Evolutionary conservation across 2,797 vertebrate genomes (phyloP).

Genomic region (Mionectes olivaceus): DNA sequence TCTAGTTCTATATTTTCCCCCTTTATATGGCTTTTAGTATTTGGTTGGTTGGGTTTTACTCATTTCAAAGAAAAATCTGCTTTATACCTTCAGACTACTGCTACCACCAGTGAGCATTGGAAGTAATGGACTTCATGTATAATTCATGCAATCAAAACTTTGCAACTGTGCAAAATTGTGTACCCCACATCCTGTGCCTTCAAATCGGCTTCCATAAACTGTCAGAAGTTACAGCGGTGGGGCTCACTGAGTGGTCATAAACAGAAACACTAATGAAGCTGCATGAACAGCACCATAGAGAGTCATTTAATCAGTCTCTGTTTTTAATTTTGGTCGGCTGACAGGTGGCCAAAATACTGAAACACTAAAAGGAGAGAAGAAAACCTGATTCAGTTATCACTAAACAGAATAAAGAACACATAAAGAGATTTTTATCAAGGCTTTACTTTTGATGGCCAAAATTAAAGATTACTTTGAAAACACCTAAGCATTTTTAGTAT

Average conservation of each 20-base stretch:
- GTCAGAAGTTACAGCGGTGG: conserved; percentile 66
- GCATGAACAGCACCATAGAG: conserved; percentile 70
- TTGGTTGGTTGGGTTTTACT: neutral
- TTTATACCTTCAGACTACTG: conserved; percentile 46
- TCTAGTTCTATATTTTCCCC: neutral
- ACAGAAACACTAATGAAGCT: conserved; percentile 75
- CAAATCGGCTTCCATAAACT: conserved; percentile 67
- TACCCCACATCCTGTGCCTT: conserved; percentile 67
- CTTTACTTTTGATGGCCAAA: conserved; percentile 32
- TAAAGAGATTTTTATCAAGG: conserved; percentile 57
- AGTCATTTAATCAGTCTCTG: conserved; percentile 71
- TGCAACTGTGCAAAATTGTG: conserved; percentile 72
- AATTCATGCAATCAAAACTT: conserved; percentile 83
- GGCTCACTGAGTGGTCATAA: conserved; percentile 67
- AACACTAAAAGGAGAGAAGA: conserved; percentile 1
- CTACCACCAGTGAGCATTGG: conserved; percentile 2
- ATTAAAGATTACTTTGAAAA: conserved; percentile 57
- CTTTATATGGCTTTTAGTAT: neutral
- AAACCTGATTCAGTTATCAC: neutral
- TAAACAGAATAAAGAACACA: conserved; percentile 22
- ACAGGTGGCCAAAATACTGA: conserved; percentile 71
- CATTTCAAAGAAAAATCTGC: neutral
- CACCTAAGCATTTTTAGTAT: conserved; percentile 15
- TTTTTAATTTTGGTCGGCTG: conserved; percentile 71
- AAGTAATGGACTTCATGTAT: conserved; percentile 73